Evolutionary conservation across 2,888 invertebrate genomes (phyloP).

Genomic region (Erpobdella octoculata): DNA sequence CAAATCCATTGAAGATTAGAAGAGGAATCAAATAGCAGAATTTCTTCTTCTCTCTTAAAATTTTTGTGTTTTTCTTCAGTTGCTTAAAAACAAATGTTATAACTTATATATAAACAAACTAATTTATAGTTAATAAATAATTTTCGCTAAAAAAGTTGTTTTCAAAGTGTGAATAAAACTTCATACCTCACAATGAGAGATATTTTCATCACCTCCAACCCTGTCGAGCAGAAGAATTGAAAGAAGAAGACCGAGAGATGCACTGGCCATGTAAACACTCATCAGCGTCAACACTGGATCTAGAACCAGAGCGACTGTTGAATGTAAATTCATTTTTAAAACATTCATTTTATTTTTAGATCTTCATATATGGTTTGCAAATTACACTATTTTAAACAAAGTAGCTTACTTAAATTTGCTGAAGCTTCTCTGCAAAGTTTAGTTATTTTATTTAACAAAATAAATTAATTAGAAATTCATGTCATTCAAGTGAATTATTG

Average conservation of each 20-base stretch:
- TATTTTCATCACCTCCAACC: background rate
- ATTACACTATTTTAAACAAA: no score
- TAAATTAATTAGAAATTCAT: no score
- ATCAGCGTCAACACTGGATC: slow-evolving; percentile 1
- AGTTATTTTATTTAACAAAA: no score
- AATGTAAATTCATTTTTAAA: background rate
- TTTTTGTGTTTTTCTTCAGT: slow-evolving; percentile 6
- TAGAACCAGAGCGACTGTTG: background rate
- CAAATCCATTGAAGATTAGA: slow-evolving; percentile 49
- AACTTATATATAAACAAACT: background rate
- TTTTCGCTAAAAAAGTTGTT: background rate
- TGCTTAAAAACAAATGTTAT: background rate
- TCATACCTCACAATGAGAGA: background rate
- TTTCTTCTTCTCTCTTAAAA: slow-evolving; percentile 20
- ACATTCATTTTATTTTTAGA: background rate
- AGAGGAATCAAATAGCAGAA: slow-evolving; percentile 47
- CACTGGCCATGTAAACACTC: slow-evolving; percentile 5
- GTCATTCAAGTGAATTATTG: no score
- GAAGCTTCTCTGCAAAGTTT: no score
- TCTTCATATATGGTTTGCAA: no score
- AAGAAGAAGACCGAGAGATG: background rate
- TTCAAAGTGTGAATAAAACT: background rate
- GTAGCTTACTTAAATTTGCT: no score
- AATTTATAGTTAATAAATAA: no score
- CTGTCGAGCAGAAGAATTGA: background rate